A percentile compares a stretch with the other conserved stretches of the same genome.
These are phyloP conservation scores for Metaphire vulgaris DNA, from an alignment of 1,140 invertebrate species.

Conservation along the genomic window DNA sequence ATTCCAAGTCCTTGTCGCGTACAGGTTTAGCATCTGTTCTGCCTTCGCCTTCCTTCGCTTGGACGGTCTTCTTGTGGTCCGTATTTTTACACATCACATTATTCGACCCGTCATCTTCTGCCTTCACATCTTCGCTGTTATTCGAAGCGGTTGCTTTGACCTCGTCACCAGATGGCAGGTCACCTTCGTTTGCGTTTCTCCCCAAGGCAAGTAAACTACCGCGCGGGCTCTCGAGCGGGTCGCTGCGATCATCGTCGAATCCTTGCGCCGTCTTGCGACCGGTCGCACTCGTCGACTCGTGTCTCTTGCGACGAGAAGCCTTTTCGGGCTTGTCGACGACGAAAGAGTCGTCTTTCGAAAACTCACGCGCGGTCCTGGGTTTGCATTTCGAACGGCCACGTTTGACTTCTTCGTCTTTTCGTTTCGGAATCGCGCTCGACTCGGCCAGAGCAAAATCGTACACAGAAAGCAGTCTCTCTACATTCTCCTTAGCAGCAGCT, in stretches of 20 bases:
- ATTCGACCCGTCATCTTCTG: no score
- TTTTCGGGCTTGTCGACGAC: background rate
- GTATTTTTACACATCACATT: no score
- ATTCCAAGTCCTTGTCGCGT: no score
- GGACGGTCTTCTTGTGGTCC: no score
- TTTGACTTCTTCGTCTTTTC: background rate
- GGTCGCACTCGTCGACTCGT: background rate
- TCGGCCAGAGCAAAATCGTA: background rate
- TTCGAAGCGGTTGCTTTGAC: no score
- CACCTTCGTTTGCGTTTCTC: no score
- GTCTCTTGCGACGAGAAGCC: background rate
- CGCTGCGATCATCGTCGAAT: background rate
- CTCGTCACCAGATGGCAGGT: no score
- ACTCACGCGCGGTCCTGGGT: background rate
- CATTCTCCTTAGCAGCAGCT: background rate
- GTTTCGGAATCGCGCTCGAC: background rate
- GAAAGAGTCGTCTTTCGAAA: background rate
- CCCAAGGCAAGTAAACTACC: background rate
- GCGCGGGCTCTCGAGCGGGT: background rate
- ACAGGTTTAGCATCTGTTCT: no score
- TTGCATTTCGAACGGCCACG: background rate
- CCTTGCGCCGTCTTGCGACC: no score
- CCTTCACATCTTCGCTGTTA: no score
- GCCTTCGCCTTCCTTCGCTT: no score
- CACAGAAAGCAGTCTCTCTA: background rate